Evolutionary conservation across 2,113 vertebrate genomes (phyloP), one percentile per base, ranked within the genome.

Genomic region (Microtus richardsoni): DNA sequence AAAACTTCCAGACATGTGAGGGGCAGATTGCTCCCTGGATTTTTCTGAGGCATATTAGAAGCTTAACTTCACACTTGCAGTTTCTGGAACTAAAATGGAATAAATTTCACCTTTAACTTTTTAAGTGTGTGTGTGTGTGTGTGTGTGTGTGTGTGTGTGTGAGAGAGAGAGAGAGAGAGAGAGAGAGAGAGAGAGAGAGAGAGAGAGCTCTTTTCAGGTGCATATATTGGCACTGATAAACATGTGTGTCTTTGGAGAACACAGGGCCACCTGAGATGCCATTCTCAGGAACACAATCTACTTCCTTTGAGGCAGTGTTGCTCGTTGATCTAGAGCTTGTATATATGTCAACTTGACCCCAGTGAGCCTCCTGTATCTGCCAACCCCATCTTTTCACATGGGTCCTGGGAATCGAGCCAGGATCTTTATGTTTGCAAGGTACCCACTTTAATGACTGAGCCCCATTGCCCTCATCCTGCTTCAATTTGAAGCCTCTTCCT

Each of bases 1-100:
- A 74, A 58, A 54, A 28, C 24, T 4, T 1, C 36, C 8, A 54
- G 26, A 71, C 44, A 64, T 10, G n/a, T 1, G 1, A 0, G 6
- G 12, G 49, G 4, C 1, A 24, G 41, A 6, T 14, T 28, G 16
- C 54, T n/a, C 17, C 5, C 33, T 9, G 13, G 82, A 3, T 21
- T 3, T n/a, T 77, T 52, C 28, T 36, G 1, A 5, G 4, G 22
- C 11, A 30, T 58, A 8, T 33, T 1, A 58, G 30, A 8, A 78
- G 24, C 5, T 13, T 36, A 30, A 49, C n/a, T 71, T 86, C 28
- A 91, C 66, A 47, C 39, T 78, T 86, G 44, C 28, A 39, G 78
- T 39, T 12, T 49, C 82, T 24, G 3, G 21, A 70, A 80, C 3
- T 39, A 30, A 0, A 8, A 84, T 36, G 77, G 8, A 70, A 74